These are phyloP conservation scores for Amblyjoppa fuscipennis DNA, from an alignment of 2,888 invertebrate species.

Conservation along the genomic window DNA sequence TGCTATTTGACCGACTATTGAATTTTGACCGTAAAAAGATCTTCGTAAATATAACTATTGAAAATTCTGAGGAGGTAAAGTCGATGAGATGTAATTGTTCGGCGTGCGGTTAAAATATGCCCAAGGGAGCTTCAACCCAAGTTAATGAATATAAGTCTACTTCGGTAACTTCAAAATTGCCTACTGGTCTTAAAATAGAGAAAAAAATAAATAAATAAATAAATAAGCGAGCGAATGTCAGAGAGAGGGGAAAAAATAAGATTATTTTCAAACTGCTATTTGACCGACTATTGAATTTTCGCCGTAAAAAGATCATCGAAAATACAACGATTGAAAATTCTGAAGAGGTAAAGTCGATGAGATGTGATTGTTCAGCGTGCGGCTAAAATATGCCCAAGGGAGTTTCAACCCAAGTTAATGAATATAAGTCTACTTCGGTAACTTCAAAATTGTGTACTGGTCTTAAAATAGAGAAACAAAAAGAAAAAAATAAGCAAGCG, in stretches of 20 bases:
- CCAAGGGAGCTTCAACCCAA: neutral
- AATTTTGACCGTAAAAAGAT: neutral
- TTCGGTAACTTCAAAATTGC: neutral
- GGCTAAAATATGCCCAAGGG: neutral
- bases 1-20: neutral
- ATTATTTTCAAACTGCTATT: neutral
- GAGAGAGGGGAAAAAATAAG: neutral
- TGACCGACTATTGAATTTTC: neutral
- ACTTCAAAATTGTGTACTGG: conserved; percentile 4
- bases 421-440: conserved; percentile 12
- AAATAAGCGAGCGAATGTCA: neutral
- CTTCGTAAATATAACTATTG: neutral
- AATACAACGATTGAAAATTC: neutral
- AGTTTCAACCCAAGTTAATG: neutral
- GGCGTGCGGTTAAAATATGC: too few species aligned
- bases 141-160: conserved; percentile 26
- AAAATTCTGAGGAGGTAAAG: too few species aligned
- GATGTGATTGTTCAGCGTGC: too few species aligned
- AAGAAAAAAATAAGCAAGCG: neutral
- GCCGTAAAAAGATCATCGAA: neutral
- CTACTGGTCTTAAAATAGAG: conserved; percentile 2
- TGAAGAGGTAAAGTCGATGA: too few species aligned
- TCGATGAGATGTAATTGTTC: too few species aligned
- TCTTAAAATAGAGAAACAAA: neutral
- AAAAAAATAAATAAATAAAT: neutral